Conservation (phyloP, 2,888 invertebrate genomes). For the Auanema sp. region DNA sequence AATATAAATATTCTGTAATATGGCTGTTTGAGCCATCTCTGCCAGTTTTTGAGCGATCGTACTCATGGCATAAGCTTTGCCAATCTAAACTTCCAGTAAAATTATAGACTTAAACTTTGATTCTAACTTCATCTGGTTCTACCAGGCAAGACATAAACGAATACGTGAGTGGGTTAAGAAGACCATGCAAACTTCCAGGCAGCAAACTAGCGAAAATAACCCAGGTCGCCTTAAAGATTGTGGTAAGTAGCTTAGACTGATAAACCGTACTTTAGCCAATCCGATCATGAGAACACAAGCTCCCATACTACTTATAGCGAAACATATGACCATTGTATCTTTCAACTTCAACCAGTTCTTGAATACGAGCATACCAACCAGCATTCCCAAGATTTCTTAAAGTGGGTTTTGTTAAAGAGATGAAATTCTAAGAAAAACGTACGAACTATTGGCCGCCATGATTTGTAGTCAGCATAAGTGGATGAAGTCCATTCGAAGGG, state of each 20-base stretch:
- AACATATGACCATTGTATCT: constrained; percentile 49
- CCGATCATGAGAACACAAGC: constrained; percentile 52
- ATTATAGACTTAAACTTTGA: neutral
- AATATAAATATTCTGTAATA: constrained; percentile 56
- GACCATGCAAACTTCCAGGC: constrained; percentile 54
- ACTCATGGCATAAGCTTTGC: constrained; percentile 54
- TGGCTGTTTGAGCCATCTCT: constrained; percentile 49
- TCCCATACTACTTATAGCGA: constrained; percentile 50
- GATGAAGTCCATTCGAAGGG: constrained; percentile 56
- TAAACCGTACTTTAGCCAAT: constrained; percentile 42
- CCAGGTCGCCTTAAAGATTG: constrained; percentile 39
- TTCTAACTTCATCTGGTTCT: constrained; percentile 48
- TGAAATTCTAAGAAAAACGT: constrained; percentile 15
- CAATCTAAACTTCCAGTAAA: constrained; percentile 41
- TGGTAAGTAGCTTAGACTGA: neutral
- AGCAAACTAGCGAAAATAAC: constrained; percentile 54
- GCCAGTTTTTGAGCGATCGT: constrained; percentile 55
- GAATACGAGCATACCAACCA: constrained; percentile 51
- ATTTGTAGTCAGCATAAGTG: constrained; percentile 53
- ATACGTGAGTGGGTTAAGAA: constrained; percentile 58
- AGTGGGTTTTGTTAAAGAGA: neutral
- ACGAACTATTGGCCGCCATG: constrained; percentile 53
- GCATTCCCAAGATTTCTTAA: constrained; percentile 58
- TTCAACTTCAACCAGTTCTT: constrained; percentile 48
- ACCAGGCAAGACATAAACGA: constrained; percentile 58